phyloP scores from a whole-genome alignment of 2,113 vertebrate genomes.

The Delphinapterus leucas region DNA sequence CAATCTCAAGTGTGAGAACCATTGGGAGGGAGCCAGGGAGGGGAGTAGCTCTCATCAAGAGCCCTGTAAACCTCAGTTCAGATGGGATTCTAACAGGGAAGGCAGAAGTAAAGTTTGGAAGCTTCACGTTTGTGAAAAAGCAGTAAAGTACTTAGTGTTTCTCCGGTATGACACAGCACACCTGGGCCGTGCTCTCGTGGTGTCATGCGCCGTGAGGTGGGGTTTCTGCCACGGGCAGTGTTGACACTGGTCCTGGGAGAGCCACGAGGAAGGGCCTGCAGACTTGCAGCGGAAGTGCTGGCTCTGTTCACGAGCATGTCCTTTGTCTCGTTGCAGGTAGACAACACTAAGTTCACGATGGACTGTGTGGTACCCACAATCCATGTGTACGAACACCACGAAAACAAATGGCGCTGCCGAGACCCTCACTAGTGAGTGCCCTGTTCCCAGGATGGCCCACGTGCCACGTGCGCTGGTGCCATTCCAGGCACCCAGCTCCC shows the following conservation, averaged over 20 bases:
- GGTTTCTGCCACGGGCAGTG: neutral
- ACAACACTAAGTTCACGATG: constrained; percentile 92
- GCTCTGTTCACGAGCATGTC: neutral
- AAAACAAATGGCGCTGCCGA: constrained; percentile 96
- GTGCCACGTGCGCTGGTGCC: neutral
- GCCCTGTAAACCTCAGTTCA: neutral
- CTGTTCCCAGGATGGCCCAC: fast-evolving
- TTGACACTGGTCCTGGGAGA: neutral
- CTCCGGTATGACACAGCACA: too few species aligned
- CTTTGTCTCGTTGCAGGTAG: constrained; percentile 84
- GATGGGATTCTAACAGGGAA: neutral
- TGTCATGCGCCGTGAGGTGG: fast-evolving
- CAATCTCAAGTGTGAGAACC: neutral
- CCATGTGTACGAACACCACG: constrained; percentile 93
- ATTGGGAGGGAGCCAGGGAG: neutral
- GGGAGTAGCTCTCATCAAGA: neutral
- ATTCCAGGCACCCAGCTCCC: neutral
- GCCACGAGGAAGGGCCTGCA: neutral
- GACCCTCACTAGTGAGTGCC: constrained; percentile 91
- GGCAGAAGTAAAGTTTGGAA: neutral
- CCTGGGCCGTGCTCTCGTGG: neutral
- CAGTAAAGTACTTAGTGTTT: neutral
- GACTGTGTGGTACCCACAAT: constrained; percentile 92
- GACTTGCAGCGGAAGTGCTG: neutral
- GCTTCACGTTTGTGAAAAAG: neutral